Base-by-base conservation (phyloP, 2,797 vertebrate species). In the Passerculus sandwichensis region DNA sequence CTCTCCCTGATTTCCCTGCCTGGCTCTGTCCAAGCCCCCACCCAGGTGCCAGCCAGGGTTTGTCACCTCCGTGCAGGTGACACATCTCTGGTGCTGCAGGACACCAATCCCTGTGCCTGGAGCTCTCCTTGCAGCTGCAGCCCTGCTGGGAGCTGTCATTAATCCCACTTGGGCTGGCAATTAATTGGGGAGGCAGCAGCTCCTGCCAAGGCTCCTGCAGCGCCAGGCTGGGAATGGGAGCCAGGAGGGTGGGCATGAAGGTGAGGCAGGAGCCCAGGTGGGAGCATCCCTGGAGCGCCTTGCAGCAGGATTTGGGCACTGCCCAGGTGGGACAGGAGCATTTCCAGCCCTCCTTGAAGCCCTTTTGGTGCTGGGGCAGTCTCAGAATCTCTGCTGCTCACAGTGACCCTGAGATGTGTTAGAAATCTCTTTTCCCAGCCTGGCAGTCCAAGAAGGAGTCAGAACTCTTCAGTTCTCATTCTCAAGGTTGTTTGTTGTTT, bases 251-350 rank as follows among this genome's bases (percentile, higher is more conserved):
- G 25, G 17, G 44, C 17, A 20, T 9, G 62, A 15, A 30, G 79
- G 11, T 6, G 6, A 60, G 48, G 89, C 36, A 48, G 66, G 60
- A 11, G 9, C 36, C 19, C 67, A 40, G 76, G 65, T 0, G 30
- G 70, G 48, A 64, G 32, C 76, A 54, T 34, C 69, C 34, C 8
- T 5, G 42, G 0, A 14, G 26, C 48, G 1, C 19, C 44, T 45
- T 45, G 45, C 45, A 45, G 5, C 16, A 12, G 59, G 64, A 38
- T 4, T 1, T 1, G 44, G 65, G 34, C 26, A 10, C 23, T 3
- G 4, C 6, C 27, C 16, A 4, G 15, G 11, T 0, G 60, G 78
- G 34, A 53, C 5, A 8, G 47, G 29, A n/a, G 67, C 0, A 26
- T 22, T 48, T 10, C 59, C 84, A 44, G 38, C 9, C 15, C 45